Percentiles rank a stretch among this genome's conserved stretches.
These are phyloP conservation scores for Chlamydotis undulata DNA, from an alignment of 2,113 vertebrate species.

Conservation along the genomic window DNA sequence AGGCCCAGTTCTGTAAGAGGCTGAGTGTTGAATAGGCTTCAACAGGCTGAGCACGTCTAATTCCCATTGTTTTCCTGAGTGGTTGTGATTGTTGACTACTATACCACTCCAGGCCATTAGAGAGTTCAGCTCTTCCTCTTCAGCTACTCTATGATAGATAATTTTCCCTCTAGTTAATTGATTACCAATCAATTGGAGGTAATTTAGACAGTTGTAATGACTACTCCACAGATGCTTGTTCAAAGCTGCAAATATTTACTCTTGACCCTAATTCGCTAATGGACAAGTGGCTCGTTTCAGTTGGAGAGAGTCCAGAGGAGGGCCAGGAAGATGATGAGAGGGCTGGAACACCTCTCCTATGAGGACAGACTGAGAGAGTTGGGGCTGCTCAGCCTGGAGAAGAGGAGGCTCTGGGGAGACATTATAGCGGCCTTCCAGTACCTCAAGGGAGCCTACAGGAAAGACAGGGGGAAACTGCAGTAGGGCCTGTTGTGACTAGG, in stretches of 20 bases:
- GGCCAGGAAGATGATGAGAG: no score
- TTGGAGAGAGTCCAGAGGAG: no score
- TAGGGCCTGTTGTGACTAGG: no score
- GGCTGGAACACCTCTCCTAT: no score
- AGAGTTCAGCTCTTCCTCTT: conserved; percentile 1
- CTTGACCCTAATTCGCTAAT: background rate
- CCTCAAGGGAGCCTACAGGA: no score
- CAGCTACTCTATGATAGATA: background rate
- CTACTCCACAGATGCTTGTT: background rate
- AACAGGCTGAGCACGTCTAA: background rate
- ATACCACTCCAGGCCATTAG: background rate
- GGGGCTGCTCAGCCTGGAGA: no score
- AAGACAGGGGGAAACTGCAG: no score
- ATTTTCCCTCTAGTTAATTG: conserved; percentile 1
- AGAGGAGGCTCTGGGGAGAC: no score
- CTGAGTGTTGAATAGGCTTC: background rate
- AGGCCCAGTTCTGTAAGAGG: background rate
- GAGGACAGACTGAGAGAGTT: no score
- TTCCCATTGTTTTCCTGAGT: background rate
- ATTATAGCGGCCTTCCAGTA: no score
- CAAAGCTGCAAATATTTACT: background rate
- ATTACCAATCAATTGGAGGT: conserved; percentile 3
- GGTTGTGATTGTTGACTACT: background rate
- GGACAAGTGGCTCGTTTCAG: background rate
- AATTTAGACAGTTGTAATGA: background rate